Evolutionary conservation across 2,797 vertebrate species (phyloP).

Genomic region (Chrosomus eos): DNA sequence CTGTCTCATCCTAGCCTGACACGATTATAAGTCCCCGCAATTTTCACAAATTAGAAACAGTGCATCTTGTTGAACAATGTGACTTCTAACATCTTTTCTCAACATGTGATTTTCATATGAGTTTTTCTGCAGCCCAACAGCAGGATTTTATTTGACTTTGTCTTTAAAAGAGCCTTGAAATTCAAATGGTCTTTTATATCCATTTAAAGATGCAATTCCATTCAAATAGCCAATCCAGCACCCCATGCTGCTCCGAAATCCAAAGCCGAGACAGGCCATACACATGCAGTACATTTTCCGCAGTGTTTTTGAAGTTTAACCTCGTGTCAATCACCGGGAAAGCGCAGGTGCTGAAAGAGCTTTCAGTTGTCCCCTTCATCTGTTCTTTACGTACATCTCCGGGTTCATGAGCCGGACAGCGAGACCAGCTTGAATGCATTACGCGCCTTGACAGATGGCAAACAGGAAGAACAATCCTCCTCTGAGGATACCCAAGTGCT

Average conservation of each 20-base stretch:
- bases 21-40: neutral
- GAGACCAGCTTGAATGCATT: conserved; percentile 50
- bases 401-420: conserved; percentile 41
- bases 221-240: conserved; percentile 27
- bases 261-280: neutral
- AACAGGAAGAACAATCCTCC: conserved; percentile 35
- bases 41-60: conserved; percentile 23
- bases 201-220: conserved; percentile 18
- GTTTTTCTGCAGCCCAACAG: conserved; percentile 62
- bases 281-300: conserved; percentile 23
- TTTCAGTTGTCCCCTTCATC: conserved; percentile 10
- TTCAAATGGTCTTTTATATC: conserved; percentile 27
- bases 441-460: conserved; percentile 51
- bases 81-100: conserved; percentile 55
- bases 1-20: neutral
- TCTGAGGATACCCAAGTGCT: conserved; percentile 42
- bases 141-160: conserved; percentile 19
- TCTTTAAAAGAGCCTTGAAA: conserved; percentile 34
- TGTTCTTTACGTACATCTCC: conserved; percentile 46
- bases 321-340: conserved; percentile 13
- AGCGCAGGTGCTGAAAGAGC: conserved; percentile 50
- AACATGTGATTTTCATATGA: conserved; percentile 61
- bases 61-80: conserved; percentile 48
- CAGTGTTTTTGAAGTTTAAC: conserved; percentile 46
- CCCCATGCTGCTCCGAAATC: neutral